Evolutionary conservation across 2,888 invertebrate genomes (phyloP).

Genomic region (Actias luna): DNA sequence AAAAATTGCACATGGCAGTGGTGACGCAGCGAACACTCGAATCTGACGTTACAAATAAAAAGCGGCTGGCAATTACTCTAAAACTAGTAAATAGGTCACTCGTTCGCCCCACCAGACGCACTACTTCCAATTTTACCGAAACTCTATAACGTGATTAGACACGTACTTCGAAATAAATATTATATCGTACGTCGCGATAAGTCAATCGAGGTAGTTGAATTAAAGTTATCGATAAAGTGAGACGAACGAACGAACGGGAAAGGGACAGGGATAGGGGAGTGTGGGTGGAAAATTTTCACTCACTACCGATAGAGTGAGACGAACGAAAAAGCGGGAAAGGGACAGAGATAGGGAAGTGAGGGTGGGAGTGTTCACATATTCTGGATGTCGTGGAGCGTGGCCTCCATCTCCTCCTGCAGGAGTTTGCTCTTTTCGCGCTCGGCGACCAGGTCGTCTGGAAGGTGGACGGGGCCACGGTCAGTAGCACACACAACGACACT

Average conservation of each 20-base stretch:
- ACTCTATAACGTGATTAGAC: neutral
- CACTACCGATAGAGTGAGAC: too few relatives aligned
- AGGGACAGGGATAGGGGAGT: constrained; percentile 38
- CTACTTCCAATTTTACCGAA: neutral
- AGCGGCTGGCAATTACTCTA: constrained; percentile 80
- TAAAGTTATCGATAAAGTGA: constrained; percentile 1
- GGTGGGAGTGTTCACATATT: constrained; percentile 90
- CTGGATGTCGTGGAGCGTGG: constrained; percentile 99
- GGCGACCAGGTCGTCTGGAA: constrained; percentile 96
- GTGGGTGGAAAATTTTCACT: constrained; percentile 83
- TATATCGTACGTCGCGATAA: neutral
- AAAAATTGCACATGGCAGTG: constrained; percentile 79
- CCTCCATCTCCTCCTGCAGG: constrained; percentile 99
- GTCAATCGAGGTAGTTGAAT: neutral
- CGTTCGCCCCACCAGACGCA: constrained; percentile 47
- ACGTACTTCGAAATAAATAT: neutral
- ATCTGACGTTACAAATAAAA: constrained; percentile 65
- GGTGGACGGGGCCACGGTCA: constrained; percentile 73
- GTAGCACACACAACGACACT: constrained; percentile 66
- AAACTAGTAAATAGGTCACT: constrained; percentile 68
- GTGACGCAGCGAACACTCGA: constrained; percentile 71
- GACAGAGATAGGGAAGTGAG: constrained; percentile 39
- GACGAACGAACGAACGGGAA: constrained; percentile 32
- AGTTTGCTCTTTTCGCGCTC: constrained; percentile 98
- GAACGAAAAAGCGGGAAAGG: constrained; percentile 40